phyloP scores from a whole-genome alignment of 2,888 invertebrate genomes.

The Atethmia centrago region DNA sequence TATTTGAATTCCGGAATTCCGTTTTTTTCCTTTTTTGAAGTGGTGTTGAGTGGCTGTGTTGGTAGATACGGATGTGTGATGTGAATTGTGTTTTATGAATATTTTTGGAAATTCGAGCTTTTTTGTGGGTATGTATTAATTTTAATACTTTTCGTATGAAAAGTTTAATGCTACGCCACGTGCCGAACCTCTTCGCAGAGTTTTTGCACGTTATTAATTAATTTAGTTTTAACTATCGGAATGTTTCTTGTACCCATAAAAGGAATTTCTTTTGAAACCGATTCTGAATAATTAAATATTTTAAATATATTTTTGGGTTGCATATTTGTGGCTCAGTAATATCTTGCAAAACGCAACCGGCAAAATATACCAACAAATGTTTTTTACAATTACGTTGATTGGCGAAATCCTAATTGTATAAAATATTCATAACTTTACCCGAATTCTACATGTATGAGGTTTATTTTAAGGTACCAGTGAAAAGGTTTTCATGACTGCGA shows the following conservation, averaged over 20 bases:
- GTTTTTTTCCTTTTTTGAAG: conserved; percentile 60
- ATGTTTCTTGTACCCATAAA: not conserved
- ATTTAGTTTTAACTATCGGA: too few species aligned
- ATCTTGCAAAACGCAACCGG: not conserved
- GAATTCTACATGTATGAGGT: not conserved
- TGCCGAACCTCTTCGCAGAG: conserved; percentile 10
- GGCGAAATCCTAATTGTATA: not conserved
- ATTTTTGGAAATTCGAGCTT: conserved; percentile 44
- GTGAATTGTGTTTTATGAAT: conserved; percentile 61
- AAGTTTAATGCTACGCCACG: conserved; percentile 34
- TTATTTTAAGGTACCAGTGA: not conserved
- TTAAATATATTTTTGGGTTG: not conserved
- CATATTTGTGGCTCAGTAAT: conserved; percentile 1
- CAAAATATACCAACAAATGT: not conserved
- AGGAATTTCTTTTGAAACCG: not conserved
- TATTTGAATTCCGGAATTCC: conserved; percentile 68
- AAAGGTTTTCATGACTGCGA: not conserved
- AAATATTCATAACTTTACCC: conserved; percentile 4
- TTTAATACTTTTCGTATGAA: not conserved
- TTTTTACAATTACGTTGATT: conserved; percentile 2
- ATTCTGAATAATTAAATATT: not conserved
- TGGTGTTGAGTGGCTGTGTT: conserved; percentile 71
- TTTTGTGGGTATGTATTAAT: conserved; percentile 35
- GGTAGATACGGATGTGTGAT: conserved; percentile 56
- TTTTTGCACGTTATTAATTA: not conserved